Evolutionary conservation across 2,888 invertebrate genomes (phyloP).

Genomic region (Nebria brevicollis): DNA sequence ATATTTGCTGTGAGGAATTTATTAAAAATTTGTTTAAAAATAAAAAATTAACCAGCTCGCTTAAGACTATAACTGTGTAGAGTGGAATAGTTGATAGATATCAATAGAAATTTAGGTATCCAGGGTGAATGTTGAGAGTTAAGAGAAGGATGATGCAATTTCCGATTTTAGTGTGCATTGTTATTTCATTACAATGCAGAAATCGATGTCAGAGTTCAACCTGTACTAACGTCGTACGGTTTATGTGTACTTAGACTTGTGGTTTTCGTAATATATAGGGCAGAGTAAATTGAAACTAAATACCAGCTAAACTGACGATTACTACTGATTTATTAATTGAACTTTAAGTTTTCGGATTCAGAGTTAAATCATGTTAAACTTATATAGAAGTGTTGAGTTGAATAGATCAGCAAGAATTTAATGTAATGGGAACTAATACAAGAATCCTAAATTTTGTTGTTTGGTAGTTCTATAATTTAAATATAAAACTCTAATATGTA

Average conservation of each 20-base stretch:
- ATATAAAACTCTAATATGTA: not conserved
- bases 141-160: not conserved
- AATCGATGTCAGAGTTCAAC: slow-evolving; percentile 1
- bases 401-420: no score
- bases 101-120: not conserved
- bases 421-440: no score
- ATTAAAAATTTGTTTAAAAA: no score
- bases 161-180: not conserved
- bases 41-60: no score
- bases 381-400: not conserved
- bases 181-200: not conserved
- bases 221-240: not conserved
- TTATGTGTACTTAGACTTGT: not conserved
- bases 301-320: not conserved
- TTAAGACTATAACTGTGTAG: not conserved
- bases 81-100: not conserved
- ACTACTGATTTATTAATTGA: not conserved
- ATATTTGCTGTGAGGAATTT: no score
- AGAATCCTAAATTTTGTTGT: not conserved
- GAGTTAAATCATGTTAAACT: not conserved
- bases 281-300: not conserved
- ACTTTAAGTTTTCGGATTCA: not conserved
- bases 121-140: not conserved
- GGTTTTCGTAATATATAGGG: not conserved
- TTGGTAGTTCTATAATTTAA: not conserved